Conservation (phyloP, 2,113 vertebrate species). For the Salvelinus fontinalis region DNA sequence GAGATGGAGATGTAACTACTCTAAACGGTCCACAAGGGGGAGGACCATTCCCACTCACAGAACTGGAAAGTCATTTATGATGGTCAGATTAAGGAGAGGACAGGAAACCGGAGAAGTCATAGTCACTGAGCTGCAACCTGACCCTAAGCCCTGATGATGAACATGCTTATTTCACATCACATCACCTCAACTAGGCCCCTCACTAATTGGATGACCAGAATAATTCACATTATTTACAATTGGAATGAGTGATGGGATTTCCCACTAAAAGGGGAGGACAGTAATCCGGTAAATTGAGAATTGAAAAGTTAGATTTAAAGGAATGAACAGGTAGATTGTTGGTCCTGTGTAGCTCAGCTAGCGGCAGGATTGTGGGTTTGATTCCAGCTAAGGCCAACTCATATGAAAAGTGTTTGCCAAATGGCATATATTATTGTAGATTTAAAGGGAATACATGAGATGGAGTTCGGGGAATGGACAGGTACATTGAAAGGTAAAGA, state of each 20-base stretch:
- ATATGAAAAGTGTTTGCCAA: no score
- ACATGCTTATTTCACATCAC: slow-evolving; percentile 58
- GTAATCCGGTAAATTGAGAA: slow-evolving; percentile 41
- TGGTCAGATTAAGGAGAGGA: slow-evolving; percentile 43
- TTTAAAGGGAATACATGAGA: no score
- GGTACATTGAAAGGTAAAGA: no score
- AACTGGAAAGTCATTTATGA: background rate
- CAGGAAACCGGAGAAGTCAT: slow-evolving; percentile 42
- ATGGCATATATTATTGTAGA: no score
- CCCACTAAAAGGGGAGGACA: slow-evolving; percentile 51
- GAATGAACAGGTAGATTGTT: no score
- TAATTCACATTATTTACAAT: slow-evolving; percentile 38
- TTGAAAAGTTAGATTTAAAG: background rate
- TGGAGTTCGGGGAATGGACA: no score
- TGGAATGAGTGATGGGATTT: slow-evolving; percentile 30
- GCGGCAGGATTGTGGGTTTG: no score
- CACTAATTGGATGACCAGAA: slow-evolving; percentile 52
- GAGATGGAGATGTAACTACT: background rate
- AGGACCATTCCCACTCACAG: slow-evolving; percentile 5
- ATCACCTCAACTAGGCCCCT: slow-evolving; percentile 2
- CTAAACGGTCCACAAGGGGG: slow-evolving; percentile 52
- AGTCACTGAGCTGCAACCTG: slow-evolving; percentile 32
- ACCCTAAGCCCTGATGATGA: slow-evolving; percentile 42
- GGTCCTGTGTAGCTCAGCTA: no score
- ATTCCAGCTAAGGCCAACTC: no score